Evolutionary conservation across 2,113 vertebrate genomes (phyloP).

Genomic region (Ctenodactylus gundi): DNA sequence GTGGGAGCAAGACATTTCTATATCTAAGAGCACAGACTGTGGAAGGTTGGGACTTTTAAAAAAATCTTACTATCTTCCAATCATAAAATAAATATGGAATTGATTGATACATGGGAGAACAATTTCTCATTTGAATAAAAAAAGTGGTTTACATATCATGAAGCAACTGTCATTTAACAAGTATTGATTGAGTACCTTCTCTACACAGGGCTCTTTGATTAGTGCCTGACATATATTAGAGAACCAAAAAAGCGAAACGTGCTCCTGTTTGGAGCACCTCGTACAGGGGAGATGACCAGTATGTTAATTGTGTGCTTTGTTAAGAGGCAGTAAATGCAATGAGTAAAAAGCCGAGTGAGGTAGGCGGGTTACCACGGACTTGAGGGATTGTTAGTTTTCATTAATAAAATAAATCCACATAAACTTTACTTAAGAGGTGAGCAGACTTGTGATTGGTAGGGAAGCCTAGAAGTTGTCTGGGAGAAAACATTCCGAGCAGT

Average conservation of each 20-base stretch:
- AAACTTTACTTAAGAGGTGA: background rate
- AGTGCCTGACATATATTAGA: background rate
- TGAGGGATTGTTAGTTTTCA: background rate
- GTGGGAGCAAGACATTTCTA: background rate
- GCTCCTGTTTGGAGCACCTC: background rate
- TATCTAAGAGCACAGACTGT: constrained; percentile 50
- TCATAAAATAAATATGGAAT: constrained; percentile 13
- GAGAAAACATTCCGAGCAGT: background rate
- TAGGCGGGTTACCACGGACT: background rate
- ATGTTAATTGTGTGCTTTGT: background rate
- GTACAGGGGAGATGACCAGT: background rate
- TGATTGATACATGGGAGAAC: background rate
- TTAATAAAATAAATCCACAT: background rate
- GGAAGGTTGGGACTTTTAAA: background rate
- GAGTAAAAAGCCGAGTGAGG: background rate
- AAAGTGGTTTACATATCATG: background rate
- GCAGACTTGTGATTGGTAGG: background rate
- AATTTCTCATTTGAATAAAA: background rate
- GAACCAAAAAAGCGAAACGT: background rate
- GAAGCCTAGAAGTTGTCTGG: background rate
- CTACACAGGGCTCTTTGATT: background rate
- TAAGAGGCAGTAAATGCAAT: background rate
- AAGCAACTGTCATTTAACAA: constrained; percentile 12
- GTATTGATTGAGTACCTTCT: background rate
- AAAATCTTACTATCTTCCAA: background rate